A percentile compares a stretch with the other conserved stretches of the same genome.
Evolutionary conservation across 2,888 invertebrate species (phyloP).

Genomic region (Gordius sp.): DNA sequence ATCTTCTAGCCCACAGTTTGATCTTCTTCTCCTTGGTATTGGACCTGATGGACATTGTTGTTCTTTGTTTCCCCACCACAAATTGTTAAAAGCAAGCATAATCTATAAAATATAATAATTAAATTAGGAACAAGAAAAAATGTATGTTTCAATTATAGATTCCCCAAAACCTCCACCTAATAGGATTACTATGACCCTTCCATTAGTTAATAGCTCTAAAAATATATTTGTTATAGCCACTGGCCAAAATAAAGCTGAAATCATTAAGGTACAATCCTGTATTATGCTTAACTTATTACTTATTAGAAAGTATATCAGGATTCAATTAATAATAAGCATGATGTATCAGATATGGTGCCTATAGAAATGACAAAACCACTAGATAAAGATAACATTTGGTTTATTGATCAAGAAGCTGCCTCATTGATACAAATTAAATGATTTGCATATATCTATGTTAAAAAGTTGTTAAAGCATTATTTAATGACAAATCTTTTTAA

Average conservation of each 20-base stretch:
- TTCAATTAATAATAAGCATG: background rate
- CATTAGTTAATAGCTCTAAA: conserved; percentile 57
- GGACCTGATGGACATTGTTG: conserved; percentile 96
- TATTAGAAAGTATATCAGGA: background rate
- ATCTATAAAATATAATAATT: too few species aligned
- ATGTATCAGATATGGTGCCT: background rate
- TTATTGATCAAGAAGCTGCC: background rate
- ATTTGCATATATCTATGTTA: too few species aligned
- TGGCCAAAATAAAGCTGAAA: conserved; percentile 60
- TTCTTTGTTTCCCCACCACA: conserved; percentile 61
- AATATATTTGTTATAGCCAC: conserved; percentile 55
- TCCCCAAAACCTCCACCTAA: conserved; percentile 81
- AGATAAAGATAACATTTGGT: background rate
- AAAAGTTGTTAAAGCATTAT: too few species aligned
- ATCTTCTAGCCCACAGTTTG: conserved; percentile 41
- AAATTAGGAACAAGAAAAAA: conserved; percentile 28
- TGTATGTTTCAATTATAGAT: conserved; percentile 58
- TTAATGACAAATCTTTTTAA: too few species aligned
- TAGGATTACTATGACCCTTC: conserved; percentile 66
- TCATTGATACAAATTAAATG: too few species aligned
- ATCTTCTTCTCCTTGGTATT: conserved; percentile 67
- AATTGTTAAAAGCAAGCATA: background rate
- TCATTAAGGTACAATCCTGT: conserved; percentile 40
- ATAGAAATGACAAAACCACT: background rate
- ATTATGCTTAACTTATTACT: background rate